A percentile compares a stretch with the other conserved stretches of the same genome.
Conservation (phyloP, 2,113 vertebrate genomes). For the Dipodomys merriami region DNA sequence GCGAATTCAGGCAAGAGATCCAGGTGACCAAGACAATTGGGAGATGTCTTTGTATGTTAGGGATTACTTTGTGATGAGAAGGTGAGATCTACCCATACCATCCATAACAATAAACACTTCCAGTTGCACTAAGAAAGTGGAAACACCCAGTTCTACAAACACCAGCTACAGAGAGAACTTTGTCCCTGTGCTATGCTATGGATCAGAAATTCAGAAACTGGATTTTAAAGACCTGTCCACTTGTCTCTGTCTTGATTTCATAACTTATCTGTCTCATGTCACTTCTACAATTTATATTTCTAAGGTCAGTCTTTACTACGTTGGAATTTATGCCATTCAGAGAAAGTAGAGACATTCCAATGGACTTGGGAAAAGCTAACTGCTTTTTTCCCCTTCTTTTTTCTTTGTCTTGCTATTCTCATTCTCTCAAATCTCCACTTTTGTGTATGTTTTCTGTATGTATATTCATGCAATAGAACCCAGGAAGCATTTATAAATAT, state of each 20-base stretch:
- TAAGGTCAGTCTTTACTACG: not conserved
- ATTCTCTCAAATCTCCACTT: not conserved
- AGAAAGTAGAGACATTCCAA: not conserved
- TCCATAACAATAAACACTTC: not conserved
- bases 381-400: fast-evolving
- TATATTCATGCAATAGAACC: not conserved
- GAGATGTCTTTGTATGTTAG: not conserved
- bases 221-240: not conserved
- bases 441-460: not conserved
- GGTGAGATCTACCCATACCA: not conserved
- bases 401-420: not conserved
- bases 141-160: not conserved
- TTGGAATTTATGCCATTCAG: not conserved
- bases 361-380: not conserved
- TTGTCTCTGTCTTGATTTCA: not conserved
- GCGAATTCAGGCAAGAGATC: constrained; percentile 54
- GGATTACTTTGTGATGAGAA: not conserved
- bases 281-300: not conserved
- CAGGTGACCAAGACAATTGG: constrained; percentile 24
- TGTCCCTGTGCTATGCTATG: not conserved
- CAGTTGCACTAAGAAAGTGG: not conserved
- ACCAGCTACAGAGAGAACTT: not conserved
- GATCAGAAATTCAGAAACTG: constrained; percentile 6
- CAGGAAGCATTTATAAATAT: not conserved
- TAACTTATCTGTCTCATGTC: not conserved